These are phyloP conservation scores for Danionella dracula DNA, from an alignment of 2,797 vertebrate genomes.

Conservation along the genomic window DNA sequence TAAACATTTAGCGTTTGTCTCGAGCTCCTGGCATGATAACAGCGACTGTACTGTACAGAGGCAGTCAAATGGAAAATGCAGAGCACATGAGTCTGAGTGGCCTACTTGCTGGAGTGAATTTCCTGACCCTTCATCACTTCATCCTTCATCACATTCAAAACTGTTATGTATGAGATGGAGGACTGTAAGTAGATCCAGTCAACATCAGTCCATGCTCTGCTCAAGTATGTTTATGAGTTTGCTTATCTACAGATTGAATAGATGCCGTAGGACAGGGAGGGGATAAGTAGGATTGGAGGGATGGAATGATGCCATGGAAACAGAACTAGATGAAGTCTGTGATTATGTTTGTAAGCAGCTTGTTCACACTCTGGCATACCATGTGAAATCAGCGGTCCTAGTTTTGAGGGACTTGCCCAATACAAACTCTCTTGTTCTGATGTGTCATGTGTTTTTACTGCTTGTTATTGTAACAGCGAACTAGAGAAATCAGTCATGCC, in stretches of 20 bases:
- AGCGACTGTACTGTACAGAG: neutral
- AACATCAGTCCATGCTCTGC: slow-evolving; percentile 2
- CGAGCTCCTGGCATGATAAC: slow-evolving; percentile 15
- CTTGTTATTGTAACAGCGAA: neutral
- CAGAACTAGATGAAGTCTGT: neutral
- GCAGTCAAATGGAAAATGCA: slow-evolving; percentile 4
- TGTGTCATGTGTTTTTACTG: neutral
- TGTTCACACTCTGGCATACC: neutral
- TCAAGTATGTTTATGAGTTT: slow-evolving; percentile 16
- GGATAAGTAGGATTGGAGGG: neutral
- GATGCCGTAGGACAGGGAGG: neutral
- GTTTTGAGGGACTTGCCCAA: neutral
- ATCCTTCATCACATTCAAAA: neutral
- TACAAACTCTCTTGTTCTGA: neutral
- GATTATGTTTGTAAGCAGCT: slow-evolving; percentile 1
- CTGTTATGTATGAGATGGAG: neutral
- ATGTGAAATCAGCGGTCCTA: neutral
- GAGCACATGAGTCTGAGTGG: slow-evolving; percentile 9
- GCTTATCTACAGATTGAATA: slow-evolving; percentile 24
- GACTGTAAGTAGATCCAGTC: slow-evolving; percentile 1
- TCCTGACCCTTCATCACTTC: neutral
- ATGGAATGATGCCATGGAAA: slow-evolving; percentile 21
- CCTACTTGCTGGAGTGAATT: slow-evolving; percentile 9
- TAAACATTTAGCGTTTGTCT: slow-evolving; percentile 24
- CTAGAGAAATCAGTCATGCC: slow-evolving; percentile 9